Evolutionary conservation across 2,113 vertebrate species (phyloP), one percentile per base, ranked within the genome.

Genomic region (Pseudolaguvia tuberculata): DNA sequence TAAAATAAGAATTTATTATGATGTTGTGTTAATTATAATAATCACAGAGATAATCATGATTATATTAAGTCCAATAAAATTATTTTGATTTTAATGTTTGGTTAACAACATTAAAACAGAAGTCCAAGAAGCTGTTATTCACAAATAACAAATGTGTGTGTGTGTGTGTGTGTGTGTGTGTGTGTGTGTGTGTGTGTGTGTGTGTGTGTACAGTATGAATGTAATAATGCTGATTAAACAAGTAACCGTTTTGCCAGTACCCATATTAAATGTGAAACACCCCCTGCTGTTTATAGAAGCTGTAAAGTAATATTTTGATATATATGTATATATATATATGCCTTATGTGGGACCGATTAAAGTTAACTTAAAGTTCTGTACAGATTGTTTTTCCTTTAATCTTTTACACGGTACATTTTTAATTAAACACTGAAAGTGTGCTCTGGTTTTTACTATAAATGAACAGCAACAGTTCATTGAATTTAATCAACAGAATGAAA

Each of bases 181-280:
- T 59, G 17, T 59, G 17, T 61, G 57, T 31, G 15, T 58, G 27
- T 31, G 17, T 58, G 27, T 58, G 15, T 31, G 29, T 35, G 27
- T 59, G 27, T 61, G 58, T 61, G 31, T 61, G 20, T 61, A n/a
- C 9, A 61, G 39, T 23, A 17, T 23, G 21, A n/a, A 15, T 66
- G 23, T 67, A 23, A 47, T 67, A n/a, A 66, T 58, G 11, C 42
- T 58, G 66, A 20, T 62, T 18, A 31, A 65, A 63, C 11, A 5
- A 53, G 21, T n/a, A 62, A 15, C 20, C 31, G 9, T 62, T 53
- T 23, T 35, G 12, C 59, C 31, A 59, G 62, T 47, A 55, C 29
- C 58, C 23, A 55, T 56, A 69, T 73, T 55, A 66, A 80, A 80
- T 80, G 78, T 80, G 73, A 76, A 80, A 61, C 29, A n/a, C 39